phyloP scores from a whole-genome alignment of 2,888 invertebrate species.

The Fragum sueziense region DNA sequence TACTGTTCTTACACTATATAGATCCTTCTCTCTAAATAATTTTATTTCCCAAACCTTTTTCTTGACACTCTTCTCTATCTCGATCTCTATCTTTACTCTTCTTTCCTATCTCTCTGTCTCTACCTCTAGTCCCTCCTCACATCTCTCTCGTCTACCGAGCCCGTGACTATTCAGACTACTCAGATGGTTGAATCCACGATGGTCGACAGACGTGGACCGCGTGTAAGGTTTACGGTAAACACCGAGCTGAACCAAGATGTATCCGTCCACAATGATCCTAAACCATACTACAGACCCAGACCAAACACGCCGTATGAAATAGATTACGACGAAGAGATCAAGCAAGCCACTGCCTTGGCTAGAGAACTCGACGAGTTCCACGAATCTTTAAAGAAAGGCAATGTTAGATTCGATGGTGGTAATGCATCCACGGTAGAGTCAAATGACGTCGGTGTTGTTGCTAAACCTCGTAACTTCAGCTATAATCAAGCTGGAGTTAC shows the following conservation, averaged over 20 bases:
- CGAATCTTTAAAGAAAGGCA: neutral
- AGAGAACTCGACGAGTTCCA: neutral
- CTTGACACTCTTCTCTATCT: too few relatives aligned
- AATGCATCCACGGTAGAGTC: too few relatives aligned
- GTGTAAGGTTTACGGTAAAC: neutral
- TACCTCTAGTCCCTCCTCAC: neutral
- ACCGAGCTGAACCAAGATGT: conserved; percentile 11
- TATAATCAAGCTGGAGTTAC: too few relatives aligned
- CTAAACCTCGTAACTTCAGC: too few relatives aligned
- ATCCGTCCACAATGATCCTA: conserved; percentile 5
- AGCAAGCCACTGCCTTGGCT: neutral
- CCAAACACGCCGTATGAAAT: conserved; percentile 2
- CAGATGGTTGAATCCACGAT: neutral
- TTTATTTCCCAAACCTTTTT: too few relatives aligned
- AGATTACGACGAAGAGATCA: conserved; percentile 8
- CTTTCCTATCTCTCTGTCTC: neutral
- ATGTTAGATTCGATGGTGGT: too few relatives aligned
- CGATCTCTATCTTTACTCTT: neutral
- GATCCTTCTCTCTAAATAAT: too few relatives aligned
- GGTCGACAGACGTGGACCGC: neutral
- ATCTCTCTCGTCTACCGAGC: neutral
- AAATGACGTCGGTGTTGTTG: too few relatives aligned
- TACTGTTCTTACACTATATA: too few relatives aligned
- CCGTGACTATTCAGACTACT: neutral
- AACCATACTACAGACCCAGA: conserved; percentile 2